Evolutionary conservation across 2,888 invertebrate genomes (phyloP).

Genomic region (Steinernema hermaphroditum): DNA sequence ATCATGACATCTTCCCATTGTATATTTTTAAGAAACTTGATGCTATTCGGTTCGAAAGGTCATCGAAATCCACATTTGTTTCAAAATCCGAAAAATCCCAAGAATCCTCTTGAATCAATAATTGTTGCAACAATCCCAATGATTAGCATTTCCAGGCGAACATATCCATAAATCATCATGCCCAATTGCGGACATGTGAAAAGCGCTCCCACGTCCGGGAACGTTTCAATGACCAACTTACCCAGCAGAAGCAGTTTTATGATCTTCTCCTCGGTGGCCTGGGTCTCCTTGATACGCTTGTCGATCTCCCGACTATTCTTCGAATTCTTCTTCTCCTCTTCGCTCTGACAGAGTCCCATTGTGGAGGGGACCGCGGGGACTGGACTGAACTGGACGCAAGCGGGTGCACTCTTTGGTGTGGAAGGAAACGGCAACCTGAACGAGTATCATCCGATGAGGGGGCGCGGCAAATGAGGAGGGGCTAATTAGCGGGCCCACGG

Average conservation of each 20-base stretch:
- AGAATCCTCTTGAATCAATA: no score
- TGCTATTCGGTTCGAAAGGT: no score
- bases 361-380: not conserved
- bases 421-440: not conserved
- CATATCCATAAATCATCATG: no score
- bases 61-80: no score
- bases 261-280: conserved; percentile 52
- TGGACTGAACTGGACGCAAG: not conserved
- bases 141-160: no score
- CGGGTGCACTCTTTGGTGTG: not conserved
- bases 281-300: conserved; percentile 52
- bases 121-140: no score
- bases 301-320: conserved; percentile 57
- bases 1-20: no score
- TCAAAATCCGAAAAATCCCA: no score
- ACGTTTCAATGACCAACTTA: conserved; percentile 34
- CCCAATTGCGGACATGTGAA: no score
- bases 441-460: not conserved
- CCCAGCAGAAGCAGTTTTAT: conserved; percentile 62
- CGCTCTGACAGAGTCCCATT: conserved; percentile 65
- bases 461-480: not conserved
- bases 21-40: no score
- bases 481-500: not conserved
- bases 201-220: no score
- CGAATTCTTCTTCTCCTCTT: conserved; percentile 58